These are phyloP conservation scores for Zosterops hypoxanthus DNA, from an alignment of 2,113 vertebrate genomes.

Conservation along the genomic window DNA sequence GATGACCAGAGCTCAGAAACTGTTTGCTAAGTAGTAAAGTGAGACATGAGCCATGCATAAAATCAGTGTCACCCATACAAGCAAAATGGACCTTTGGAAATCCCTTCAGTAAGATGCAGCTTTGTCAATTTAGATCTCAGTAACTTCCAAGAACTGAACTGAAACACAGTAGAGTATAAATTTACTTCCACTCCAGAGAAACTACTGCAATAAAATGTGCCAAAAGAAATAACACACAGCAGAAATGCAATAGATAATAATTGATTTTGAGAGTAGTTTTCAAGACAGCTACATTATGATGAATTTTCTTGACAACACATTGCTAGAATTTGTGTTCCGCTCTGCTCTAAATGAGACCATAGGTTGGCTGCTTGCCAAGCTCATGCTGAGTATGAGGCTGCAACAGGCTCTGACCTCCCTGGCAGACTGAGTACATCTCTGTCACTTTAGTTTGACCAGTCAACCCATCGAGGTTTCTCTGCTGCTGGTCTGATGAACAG, in stretches of 20 bases:
- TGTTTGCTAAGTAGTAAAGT: neutral
- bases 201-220: neutral
- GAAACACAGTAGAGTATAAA: neutral
- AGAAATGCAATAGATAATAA: neutral
- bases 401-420: neutral
- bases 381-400: neutral
- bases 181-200: neutral
- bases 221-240: neutral
- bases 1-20: neutral
- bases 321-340: neutral
- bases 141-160: neutral
- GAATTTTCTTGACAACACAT: neutral
- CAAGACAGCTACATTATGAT: neutral
- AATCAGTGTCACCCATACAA: neutral
- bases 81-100: neutral
- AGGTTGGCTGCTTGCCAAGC: neutral
- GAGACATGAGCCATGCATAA: neutral
- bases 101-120: neutral
- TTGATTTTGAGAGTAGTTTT: neutral
- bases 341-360: neutral
- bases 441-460: neutral
- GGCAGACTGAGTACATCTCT: neutral
- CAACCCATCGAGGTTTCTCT: neutral
- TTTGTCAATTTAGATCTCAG: neutral
- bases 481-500: neutral